Evolutionary conservation across 2,113 vertebrate species (phyloP).

Genomic region (Nanger granti): DNA sequence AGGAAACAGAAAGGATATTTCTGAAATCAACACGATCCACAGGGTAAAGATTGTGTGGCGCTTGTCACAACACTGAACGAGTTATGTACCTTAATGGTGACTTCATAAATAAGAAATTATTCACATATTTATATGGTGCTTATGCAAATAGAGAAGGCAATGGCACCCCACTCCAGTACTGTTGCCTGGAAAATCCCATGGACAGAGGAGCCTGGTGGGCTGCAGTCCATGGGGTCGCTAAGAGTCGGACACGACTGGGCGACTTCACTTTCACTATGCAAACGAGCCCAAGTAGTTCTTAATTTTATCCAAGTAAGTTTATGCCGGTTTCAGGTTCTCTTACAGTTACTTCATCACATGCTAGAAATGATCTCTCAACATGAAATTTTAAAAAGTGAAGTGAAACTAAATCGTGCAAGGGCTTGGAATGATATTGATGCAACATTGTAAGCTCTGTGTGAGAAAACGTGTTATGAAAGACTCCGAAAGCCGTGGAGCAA

Average conservation of each 20-base stretch:
- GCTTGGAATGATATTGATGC: background rate
- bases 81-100: background rate
- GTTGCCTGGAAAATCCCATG: too few relatives aligned
- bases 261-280: background rate
- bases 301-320: background rate
- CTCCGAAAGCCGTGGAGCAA: background rate
- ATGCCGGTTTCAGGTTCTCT: background rate
- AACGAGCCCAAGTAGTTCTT: background rate
- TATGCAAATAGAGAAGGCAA: background rate
- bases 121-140: background rate
- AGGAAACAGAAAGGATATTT: background rate
- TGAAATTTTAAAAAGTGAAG: slow-evolving; percentile 35
- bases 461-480: background rate
- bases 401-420: background rate
- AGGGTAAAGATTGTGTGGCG: background rate
- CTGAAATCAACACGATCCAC: background rate
- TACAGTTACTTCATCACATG: background rate
- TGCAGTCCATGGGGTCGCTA: too few relatives aligned
- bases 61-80: background rate
- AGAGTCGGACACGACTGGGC: too few relatives aligned
- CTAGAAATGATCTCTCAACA: background rate
- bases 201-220: too few relatives aligned
- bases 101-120: background rate
- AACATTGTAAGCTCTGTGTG: background rate
- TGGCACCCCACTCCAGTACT: too few relatives aligned